phyloP scores from a whole-genome alignment of 2,113 vertebrate species.

The Leptobrachium ailaonicum region DNA sequence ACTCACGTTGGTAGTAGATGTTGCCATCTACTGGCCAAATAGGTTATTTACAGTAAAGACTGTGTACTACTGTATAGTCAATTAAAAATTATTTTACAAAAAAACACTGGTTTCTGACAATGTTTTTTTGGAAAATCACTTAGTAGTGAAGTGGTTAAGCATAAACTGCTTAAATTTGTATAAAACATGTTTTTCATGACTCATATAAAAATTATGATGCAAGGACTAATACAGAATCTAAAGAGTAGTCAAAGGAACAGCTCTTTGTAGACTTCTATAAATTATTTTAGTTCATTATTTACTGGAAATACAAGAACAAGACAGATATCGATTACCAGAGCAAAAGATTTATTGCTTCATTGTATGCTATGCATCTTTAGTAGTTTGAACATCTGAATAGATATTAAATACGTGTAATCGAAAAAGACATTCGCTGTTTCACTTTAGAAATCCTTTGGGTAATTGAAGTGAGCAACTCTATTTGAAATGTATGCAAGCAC shows the following conservation, averaged over 20 bases:
- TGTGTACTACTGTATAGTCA: too few relatives aligned
- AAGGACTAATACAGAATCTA: constrained; percentile 6
- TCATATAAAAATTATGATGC: constrained; percentile 24
- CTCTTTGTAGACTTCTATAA: constrained; percentile 42
- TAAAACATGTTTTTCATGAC: constrained; percentile 7
- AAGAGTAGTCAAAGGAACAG: constrained; percentile 20
- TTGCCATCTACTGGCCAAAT: too few relatives aligned
- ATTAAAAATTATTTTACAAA: too few relatives aligned
- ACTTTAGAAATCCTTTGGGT: constrained; percentile 68
- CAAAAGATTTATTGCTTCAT: constrained; percentile 73
- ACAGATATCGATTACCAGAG: constrained; percentile 71
- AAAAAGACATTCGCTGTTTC: constrained; percentile 68
- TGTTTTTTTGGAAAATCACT: too few relatives aligned
- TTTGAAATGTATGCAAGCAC: background rate
- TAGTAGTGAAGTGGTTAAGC: too few relatives aligned
- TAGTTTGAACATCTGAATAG: constrained; percentile 73
- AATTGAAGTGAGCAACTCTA: constrained; percentile 61
- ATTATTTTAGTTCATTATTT: constrained; percentile 73
- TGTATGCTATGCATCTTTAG: constrained; percentile 72
- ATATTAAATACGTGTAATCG: constrained; percentile 74
- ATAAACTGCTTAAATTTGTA: too few relatives aligned
- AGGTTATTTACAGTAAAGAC: too few relatives aligned
- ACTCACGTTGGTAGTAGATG: too few relatives aligned
- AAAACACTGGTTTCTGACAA: too few relatives aligned
- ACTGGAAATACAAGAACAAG: constrained; percentile 76